Evolutionary conservation across 1,140 invertebrate species (phyloP).

Genomic region (Araneus ventricosus): DNA sequence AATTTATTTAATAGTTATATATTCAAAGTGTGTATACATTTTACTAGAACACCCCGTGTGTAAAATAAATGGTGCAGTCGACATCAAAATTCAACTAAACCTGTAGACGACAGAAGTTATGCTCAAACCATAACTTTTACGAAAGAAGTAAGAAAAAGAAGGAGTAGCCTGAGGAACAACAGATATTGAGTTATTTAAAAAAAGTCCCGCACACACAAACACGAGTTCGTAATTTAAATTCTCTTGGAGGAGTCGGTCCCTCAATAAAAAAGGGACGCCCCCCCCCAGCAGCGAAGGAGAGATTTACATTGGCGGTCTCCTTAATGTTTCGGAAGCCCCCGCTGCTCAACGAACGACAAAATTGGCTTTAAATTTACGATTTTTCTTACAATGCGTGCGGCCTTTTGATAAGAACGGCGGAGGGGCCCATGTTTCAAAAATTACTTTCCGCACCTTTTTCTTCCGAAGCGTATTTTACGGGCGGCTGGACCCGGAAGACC

Average conservation of each 20-base stretch:
- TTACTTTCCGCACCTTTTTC: constrained; percentile 15
- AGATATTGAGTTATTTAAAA: not conserved
- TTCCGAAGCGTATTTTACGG: constrained; percentile 2
- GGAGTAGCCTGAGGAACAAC: not conserved
- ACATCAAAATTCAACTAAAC: too few relatives aligned
- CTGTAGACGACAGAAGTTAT: not conserved
- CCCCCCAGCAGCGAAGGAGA: not conserved
- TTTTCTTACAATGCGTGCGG: constrained; percentile 52
- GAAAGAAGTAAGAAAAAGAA: not conserved
- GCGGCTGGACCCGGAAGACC: not conserved
- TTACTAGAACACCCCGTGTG: too few relatives aligned
- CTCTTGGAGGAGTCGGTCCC: not conserved
- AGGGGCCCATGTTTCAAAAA: not conserved
- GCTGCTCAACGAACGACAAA: constrained; percentile 65
- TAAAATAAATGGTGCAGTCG: too few relatives aligned
- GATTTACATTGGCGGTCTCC: not conserved
- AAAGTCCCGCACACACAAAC: not conserved
- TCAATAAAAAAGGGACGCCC: not conserved
- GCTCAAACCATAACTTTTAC: not conserved
- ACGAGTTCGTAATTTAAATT: not conserved
- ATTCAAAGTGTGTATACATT: too few relatives aligned
- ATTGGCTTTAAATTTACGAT: constrained; percentile 70
- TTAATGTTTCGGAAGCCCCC: constrained; percentile 28
- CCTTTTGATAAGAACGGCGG: constrained; percentile 52
- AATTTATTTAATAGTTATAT: too few relatives aligned